A percentile compares a stretch with the other conserved stretches of the same genome.
phyloP scores from a whole-genome alignment of 2,113 vertebrate species.

The Entomyzon cyanotis region DNA sequence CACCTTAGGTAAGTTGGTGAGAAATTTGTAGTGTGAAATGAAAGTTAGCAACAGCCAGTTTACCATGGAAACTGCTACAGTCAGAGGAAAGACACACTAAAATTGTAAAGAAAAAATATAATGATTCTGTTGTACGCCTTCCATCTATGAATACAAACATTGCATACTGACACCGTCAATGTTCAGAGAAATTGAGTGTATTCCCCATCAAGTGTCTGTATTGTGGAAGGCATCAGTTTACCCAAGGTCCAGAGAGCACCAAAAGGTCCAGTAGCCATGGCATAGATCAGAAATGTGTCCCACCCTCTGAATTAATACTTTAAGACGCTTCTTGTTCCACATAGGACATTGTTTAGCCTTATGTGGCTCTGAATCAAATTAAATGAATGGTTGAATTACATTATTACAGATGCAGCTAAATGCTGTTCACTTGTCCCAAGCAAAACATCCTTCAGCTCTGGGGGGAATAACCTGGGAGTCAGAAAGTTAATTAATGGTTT shows the following conservation, averaged over 20 bases:
- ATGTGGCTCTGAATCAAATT: conserved; percentile 37
- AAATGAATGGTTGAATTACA: conserved; percentile 47
- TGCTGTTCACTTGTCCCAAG: not conserved
- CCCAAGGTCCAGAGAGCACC: not conserved
- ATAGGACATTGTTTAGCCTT: not conserved
- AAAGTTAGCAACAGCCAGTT: not conserved
- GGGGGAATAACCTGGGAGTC: conserved; percentile 10
- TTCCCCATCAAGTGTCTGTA: not conserved
- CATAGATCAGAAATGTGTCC: not conserved
- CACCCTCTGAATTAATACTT: conserved; percentile 24
- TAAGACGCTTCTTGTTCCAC: not conserved
- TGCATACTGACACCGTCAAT: not conserved
- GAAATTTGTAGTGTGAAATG: not conserved
- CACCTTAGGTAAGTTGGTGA: not conserved
- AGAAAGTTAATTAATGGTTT: conserved; percentile 55
- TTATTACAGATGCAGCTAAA: conserved; percentile 54
- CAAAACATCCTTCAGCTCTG: conserved; percentile 36
- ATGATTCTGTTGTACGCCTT: not conserved
- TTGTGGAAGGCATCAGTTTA: not conserved
- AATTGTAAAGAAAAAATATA: not conserved
- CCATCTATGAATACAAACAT: not conserved
- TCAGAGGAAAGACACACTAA: not conserved
- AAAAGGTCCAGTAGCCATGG: not conserved
- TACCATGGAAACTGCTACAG: not conserved
- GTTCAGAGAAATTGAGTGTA: not conserved